Evolutionary conservation across 2,888 invertebrate genomes (phyloP), one percentile per base, ranked within the genome.

Genomic region (Polymixis lichenea): DNA sequence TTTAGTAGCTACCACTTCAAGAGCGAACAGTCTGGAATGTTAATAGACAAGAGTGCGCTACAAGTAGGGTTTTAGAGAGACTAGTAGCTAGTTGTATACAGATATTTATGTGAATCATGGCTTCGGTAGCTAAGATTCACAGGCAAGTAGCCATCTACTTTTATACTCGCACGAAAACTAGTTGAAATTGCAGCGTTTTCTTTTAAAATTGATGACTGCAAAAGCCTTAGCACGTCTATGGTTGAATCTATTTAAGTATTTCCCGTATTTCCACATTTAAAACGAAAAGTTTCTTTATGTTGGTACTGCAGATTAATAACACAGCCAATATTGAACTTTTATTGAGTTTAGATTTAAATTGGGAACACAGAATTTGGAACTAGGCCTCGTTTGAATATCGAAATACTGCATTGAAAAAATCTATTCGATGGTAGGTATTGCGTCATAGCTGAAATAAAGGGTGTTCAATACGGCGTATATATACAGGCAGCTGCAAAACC

Each of bases 401-500:
- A 62, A 71, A 51, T 32, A 56, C 55, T 19, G 49, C 55, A 67
- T 55, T 46, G 51, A 55, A 43, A n/a, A 65, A 38, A 56, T 70
- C n/a, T 62, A 58, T 69, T 58, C 46, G 28, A 46, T 46, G 38
- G n/a, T 65, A 69, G 38, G n/a, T 65, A 69, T 83, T 83, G 71
- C 84, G 72, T 83, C 77, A 80, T 74, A 53, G 53, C 58, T 76
- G 64, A 83, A 74, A 74, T 76, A 72, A 62, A 65, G 58, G 38
- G 1, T 67, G 66, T 76, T 84, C 58, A 55, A 38, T 13, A 67
- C 32, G 56, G 62, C 32, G 72, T 53, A 32, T 65, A 32, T 65
- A 77, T 58, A 77, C 56, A 60, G 69, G 32, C 86, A 87, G 82
- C 87, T 86, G 82, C 78, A 80, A 75, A 87, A 64, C 51, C 82